Evolutionary conservation across 2,113 vertebrate genomes (phyloP).

Genomic region (Irena cyanogastra): DNA sequence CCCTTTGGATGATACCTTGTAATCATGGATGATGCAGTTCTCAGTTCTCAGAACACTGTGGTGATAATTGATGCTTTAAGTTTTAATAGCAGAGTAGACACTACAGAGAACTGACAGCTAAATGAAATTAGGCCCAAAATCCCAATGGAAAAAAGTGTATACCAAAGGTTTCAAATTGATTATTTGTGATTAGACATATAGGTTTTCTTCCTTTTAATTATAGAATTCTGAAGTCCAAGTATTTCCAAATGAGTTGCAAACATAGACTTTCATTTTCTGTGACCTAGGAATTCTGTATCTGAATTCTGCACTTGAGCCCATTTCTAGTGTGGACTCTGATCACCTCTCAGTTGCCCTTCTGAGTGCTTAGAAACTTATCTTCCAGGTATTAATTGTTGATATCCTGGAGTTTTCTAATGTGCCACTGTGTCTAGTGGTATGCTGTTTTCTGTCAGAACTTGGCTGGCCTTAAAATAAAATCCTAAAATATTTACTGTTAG

Average conservation of each 20-base stretch:
- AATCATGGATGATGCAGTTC: neutral
- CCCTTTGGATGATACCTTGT: neutral
- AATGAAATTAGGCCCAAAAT: neutral
- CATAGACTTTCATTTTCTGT: neutral
- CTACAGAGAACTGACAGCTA: neutral
- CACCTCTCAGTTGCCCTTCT: neutral
- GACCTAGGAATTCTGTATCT: neutral
- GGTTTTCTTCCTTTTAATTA: neutral
- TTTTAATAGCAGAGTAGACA: neutral
- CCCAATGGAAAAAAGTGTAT: neutral
- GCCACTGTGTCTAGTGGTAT: neutral
- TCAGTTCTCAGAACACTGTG: neutral
- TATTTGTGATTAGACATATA: neutral
- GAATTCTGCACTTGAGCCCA: neutral
- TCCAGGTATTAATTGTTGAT: neutral
- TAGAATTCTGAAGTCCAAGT: neutral
- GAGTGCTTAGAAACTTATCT: neutral
- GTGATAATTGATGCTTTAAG: neutral
- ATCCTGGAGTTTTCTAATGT: rapidly evolving
- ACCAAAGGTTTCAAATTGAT: neutral
- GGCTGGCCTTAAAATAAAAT: neutral
- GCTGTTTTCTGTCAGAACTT: neutral
- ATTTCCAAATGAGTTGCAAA: neutral
- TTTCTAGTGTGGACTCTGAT: neutral
- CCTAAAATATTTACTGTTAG: neutral